Base-by-base conservation (phyloP, 1,140 invertebrate genomes). In the Drosophila miranda region DNA sequence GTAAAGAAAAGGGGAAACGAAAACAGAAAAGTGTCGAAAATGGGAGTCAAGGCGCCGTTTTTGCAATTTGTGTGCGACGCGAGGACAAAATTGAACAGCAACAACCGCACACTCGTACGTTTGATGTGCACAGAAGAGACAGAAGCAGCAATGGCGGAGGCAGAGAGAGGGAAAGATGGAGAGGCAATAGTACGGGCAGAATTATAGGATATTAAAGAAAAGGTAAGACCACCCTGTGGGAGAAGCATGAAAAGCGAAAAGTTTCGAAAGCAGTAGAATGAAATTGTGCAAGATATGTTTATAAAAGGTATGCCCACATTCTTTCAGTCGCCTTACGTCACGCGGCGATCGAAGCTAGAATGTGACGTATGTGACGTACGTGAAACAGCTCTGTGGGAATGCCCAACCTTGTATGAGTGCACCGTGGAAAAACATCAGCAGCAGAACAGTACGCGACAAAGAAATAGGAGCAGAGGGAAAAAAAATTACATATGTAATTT, bases 21-120 rank as follows among this genome's bases (percentile, higher is more conserved):
- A 50, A 45, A 21, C 56, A 26, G 59, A 63, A 74, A 74, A 74
- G 70, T 74, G 70, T 74, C 57, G 45, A 62, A 77, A 82, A 83
- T 83, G 76, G 49, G 67, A 80, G 64, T 52, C 58, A 59, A 75
- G 76, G 81, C 80, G 80, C 63, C 77, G 72, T 69, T 76, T 79
- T 80, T 77, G 81, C 77, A 86, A 86, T 86, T 84, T 84, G 80
- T 79, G 66, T 70, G 80, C 71, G 67, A 68, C 64, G 75, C 62
- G 82, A 68, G 72, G 66, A 67, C 71, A 76, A 84, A 73, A 67
- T 56, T 67, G 55, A 60, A 55, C 75, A 74, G 45, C 61, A 38
- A 75, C 49, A 67, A 44, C 45, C 68, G 44, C 14, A 30, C n/a
- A 5, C 11, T 34, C 9, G 2, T 9, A 19, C 30, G 30, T 3